Conservation (phyloP, 2,113 vertebrate genomes). For the Toxotes jaculatrix region DNA sequence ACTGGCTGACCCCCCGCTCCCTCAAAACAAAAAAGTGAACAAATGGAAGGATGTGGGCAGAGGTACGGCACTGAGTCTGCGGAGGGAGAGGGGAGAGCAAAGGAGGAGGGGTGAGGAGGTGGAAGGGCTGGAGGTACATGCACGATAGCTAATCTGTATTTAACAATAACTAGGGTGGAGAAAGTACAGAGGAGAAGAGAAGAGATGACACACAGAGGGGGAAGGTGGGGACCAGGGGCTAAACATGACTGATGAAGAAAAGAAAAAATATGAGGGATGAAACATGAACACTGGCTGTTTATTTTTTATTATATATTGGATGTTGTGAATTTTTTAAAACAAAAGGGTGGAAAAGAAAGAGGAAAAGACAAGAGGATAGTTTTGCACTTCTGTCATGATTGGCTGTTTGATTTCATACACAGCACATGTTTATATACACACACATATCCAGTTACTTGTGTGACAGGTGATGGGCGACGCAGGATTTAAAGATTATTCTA, state of each 20-base stretch:
- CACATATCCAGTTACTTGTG: neutral
- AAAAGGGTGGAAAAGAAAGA: neutral
- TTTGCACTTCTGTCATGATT: neutral
- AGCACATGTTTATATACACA: too few species aligned
- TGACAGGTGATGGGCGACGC: constrained; percentile 32
- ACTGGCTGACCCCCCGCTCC: constrained; percentile 39
- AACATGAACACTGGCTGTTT: constrained; percentile 1
- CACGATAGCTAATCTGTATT: constrained; percentile 44
- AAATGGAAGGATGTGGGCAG: constrained; percentile 59
- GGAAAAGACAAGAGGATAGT: neutral
- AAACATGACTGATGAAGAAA: neutral
- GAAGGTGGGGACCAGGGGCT: neutral
- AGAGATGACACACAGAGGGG: constrained; percentile 38
- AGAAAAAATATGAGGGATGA: neutral
- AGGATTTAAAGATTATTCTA: constrained; percentile 21
- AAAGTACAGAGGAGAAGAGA: constrained; percentile 24
- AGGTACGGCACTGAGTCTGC: constrained; percentile 45
- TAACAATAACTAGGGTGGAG: constrained; percentile 48
- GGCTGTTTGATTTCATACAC: too few species aligned
- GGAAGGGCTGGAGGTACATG: constrained; percentile 21
- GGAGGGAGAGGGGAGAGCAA: constrained; percentile 13
- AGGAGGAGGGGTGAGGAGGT: constrained; percentile 43
- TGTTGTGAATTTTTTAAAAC: neutral
- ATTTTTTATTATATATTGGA: neutral
- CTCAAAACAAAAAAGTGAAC: constrained; percentile 56